phyloP scores from a whole-genome alignment of 2,888 invertebrate species.

The Chrysolina americana region DNA sequence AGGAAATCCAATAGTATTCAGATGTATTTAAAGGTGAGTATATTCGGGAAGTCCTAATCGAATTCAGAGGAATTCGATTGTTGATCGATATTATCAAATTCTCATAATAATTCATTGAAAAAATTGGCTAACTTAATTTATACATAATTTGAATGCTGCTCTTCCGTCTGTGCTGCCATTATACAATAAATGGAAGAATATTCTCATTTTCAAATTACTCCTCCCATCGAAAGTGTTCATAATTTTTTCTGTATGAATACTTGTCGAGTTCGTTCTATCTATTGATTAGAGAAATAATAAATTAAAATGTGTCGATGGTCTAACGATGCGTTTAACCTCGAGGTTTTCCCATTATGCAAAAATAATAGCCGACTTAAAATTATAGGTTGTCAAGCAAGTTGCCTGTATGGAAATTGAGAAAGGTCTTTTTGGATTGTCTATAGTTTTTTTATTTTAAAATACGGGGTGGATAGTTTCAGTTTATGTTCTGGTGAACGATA shows the following conservation, averaged over 20 bases:
- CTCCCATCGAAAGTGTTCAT: too few species aligned
- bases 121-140: too few species aligned
- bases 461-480: neutral
- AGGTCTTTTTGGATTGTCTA: neutral
- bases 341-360: neutral
- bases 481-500: neutral
- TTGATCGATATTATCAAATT: too few species aligned
- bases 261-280: conserved; percentile 24
- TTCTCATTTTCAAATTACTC: too few species aligned
- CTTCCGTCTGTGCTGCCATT: too few species aligned
- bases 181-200: too few species aligned
- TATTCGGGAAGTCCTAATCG: too few species aligned
- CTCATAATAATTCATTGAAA: too few species aligned
- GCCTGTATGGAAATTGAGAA: neutral
- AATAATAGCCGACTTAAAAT: conserved; percentile 12
- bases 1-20: too few species aligned
- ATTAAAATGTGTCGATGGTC: conserved; percentile 21
- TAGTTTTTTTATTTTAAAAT: neutral
- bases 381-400: conserved; percentile 10
- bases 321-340: conserved; percentile 21
- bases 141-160: too few species aligned
- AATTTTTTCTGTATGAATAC: neutral
- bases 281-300: conserved; percentile 10
- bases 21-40: too few species aligned
- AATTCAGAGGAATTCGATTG: too few species aligned